A percentile compares a stretch with the other conserved stretches of the same genome.
phyloP scores from a whole-genome alignment of 2,888 invertebrate species.

The Petrolisthes manimaculis region DNA sequence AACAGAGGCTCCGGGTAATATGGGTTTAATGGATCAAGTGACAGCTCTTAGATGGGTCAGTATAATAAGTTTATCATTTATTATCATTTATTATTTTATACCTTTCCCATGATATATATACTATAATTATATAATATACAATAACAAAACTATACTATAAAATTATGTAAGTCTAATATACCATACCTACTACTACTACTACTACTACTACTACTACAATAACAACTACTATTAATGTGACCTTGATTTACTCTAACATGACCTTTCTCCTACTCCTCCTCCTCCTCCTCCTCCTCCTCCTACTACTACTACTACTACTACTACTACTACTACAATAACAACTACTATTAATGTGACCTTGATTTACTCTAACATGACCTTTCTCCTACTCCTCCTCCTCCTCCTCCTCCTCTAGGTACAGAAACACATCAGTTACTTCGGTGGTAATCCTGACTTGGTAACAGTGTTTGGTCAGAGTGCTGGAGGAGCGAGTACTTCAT shows the following conservation, averaged over 20 bases:
- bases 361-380: not conserved
- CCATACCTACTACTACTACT: not conserved
- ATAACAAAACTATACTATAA: no score
- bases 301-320: not conserved
- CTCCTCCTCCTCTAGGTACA: not conserved
- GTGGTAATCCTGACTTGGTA: constrained; percentile 47
- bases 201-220: no score
- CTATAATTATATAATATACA: no score
- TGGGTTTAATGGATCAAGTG: constrained; percentile 59
- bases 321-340: no score
- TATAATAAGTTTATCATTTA: not conserved
- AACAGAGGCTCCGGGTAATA: constrained; percentile 47
- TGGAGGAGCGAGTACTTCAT: constrained; percentile 58
- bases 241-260: no score
- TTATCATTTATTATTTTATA: no score
- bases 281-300: not conserved
- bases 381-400: not conserved
- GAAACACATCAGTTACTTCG: constrained; percentile 41
- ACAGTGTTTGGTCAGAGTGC: constrained; percentile 64
- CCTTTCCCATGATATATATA: no score
- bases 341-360: no score
- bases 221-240: no score
- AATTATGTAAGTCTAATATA: no score
- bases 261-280: not conserved
- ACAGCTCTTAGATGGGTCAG: constrained; percentile 57